Conservation (phyloP, 2,888 invertebrate species). For the Elmis aenea region DNA sequence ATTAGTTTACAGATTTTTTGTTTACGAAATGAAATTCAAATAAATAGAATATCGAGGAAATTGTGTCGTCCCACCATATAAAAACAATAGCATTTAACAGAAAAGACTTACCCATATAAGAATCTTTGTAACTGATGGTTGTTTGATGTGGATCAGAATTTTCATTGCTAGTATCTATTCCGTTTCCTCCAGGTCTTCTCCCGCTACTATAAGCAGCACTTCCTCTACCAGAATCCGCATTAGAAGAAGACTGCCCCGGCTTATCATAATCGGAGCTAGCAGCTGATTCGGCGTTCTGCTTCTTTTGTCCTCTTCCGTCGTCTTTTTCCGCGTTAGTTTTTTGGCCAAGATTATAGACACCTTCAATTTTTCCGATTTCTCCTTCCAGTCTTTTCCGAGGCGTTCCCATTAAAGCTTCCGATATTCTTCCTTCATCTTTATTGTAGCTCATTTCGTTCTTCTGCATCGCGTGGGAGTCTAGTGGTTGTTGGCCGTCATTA, state of each 20-base stretch:
- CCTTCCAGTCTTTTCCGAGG: slow-evolving; percentile 39
- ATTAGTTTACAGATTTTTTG: too few relatives aligned
- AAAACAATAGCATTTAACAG: neutral
- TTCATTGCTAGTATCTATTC: slow-evolving; percentile 55
- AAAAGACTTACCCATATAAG: too few relatives aligned
- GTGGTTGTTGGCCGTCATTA: neutral
- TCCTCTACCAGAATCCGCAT: slow-evolving; percentile 75
- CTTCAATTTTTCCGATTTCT: slow-evolving; percentile 47
- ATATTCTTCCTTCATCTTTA: slow-evolving; percentile 31
- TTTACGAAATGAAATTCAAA: too few relatives aligned
- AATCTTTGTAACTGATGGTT: too few relatives aligned
- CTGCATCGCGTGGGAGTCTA: slow-evolving; percentile 11
- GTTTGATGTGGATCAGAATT: slow-evolving; percentile 51
- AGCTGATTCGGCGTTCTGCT: slow-evolving; percentile 53
- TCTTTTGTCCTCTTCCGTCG: slow-evolving; percentile 47
- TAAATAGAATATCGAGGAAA: too few relatives aligned
- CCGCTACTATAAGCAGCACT: slow-evolving; percentile 76
- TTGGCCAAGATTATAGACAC: slow-evolving; percentile 55
- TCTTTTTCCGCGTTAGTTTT: slow-evolving; percentile 49
- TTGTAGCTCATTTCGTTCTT: slow-evolving; percentile 15
- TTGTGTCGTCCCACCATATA: too few relatives aligned
- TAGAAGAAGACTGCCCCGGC: slow-evolving; percentile 65
- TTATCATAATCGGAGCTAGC: slow-evolving; percentile 73
- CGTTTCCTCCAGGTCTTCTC: slow-evolving; percentile 53
- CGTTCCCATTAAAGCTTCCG: slow-evolving; percentile 38